Evolutionary conservation across 2,797 vertebrate genomes (phyloP).

Genomic region (Hoplostethus mediterraneus): DNA sequence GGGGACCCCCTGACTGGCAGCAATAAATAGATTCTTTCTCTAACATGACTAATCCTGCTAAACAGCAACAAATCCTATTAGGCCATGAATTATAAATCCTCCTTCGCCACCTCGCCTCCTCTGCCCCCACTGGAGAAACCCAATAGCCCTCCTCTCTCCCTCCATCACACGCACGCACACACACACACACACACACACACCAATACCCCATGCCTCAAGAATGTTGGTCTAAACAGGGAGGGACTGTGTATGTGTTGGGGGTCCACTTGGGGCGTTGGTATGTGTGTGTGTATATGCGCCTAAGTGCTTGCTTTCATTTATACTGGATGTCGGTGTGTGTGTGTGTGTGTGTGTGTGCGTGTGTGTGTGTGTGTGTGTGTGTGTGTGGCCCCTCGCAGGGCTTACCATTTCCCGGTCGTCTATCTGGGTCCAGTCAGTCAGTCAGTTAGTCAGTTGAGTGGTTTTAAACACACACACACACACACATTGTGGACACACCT

Average conservation of each 20-base stretch:
- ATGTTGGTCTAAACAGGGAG: conserved; percentile 37
- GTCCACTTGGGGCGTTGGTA: conserved; percentile 5
- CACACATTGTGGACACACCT: conserved; percentile 38
- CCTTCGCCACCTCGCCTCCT: conserved; percentile 77
- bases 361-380: conserved; percentile 8
- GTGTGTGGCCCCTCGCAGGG: conserved; percentile 16
- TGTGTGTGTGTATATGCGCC: conserved; percentile 11
- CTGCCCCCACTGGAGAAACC: conserved; percentile 75
- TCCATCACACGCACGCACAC: conserved; percentile 25
- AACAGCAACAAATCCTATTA: conserved; percentile 92
- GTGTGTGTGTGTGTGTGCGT: conserved; percentile 29
- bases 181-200: conserved; percentile 28
- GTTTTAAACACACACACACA: conserved; percentile 1
- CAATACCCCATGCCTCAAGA: conserved; percentile 19
- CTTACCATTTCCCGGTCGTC: not conserved
- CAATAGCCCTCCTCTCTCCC: conserved; percentile 64
- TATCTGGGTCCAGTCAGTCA: not conserved
- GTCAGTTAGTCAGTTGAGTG: not conserved
- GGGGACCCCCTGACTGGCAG: conserved; percentile 79
- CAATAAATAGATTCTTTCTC: conserved; percentile 90
- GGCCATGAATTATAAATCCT: conserved; percentile 89
- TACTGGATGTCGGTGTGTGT: conserved; percentile 10
- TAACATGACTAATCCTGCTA: conserved; percentile 89
- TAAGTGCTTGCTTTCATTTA: conserved; percentile 18
- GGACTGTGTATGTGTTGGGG: conserved; percentile 15